Percentiles rank a stretch among this genome's conserved stretches.
Conservation (phyloP, 2,113 vertebrate genomes). For the Xenopus borealis region DNA sequence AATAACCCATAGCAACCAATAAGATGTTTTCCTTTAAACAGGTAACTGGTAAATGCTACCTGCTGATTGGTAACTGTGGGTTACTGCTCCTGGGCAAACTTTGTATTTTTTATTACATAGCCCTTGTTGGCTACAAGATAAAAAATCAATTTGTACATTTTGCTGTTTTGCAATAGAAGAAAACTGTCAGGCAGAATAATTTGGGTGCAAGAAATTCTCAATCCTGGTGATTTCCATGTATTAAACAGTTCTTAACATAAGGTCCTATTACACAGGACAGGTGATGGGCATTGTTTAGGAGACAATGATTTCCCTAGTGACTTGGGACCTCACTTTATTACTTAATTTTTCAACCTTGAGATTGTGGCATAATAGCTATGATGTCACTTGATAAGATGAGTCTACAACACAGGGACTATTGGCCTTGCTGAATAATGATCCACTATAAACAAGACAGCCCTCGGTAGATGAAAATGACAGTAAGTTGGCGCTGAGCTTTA, state of each 20-base stretch:
- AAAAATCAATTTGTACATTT: too few relatives aligned
- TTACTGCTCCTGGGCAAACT: too few relatives aligned
- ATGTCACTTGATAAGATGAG: constrained; percentile 55
- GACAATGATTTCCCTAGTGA: constrained; percentile 41
- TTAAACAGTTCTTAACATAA: constrained; percentile 40
- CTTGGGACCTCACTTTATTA: constrained; percentile 45
- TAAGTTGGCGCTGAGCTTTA: constrained; percentile 52
- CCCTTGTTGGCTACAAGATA: too few relatives aligned
- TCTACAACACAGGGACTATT: constrained; percentile 51
- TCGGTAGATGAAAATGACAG: constrained; percentile 50
- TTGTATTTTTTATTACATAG: too few relatives aligned
- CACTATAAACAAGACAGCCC: constrained; percentile 55
- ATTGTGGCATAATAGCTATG: constrained; percentile 41
- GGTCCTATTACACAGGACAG: constrained; percentile 43
- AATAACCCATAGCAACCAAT: too few relatives aligned
- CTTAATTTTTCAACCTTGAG: constrained; percentile 28
- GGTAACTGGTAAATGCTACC: too few relatives aligned
- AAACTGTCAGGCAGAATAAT: constrained; percentile 23
- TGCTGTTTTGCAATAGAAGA: not conserved
- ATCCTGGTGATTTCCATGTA: constrained; percentile 27
- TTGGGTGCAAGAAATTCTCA: constrained; percentile 13
- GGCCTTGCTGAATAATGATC: constrained; percentile 49
- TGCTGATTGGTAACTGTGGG: too few relatives aligned
- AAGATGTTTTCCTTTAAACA: too few relatives aligned
- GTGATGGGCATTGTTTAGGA: constrained; percentile 45